These are phyloP conservation scores for Leucosticte australis DNA, from an alignment of 2,113 vertebrate species.

Conservation along the genomic window DNA sequence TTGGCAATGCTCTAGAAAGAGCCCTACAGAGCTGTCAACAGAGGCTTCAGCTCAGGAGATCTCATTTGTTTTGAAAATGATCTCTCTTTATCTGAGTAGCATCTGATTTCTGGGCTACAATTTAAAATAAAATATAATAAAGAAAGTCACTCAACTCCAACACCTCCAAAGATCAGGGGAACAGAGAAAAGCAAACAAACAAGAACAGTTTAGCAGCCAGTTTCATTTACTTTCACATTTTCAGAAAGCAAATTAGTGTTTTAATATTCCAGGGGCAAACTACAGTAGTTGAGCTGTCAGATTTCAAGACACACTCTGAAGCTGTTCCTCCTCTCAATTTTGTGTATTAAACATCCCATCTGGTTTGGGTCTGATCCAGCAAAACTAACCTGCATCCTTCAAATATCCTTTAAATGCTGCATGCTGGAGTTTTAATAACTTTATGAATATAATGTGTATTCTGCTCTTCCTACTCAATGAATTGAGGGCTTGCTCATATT, in stretches of 20 bases:
- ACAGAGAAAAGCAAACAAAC: background rate
- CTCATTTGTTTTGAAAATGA: background rate
- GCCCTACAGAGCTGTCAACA: background rate
- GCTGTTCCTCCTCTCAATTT: background rate
- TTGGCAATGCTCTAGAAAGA: background rate
- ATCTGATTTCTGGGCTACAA: background rate
- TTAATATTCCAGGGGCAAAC: conserved; percentile 10
- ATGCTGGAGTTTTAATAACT: background rate
- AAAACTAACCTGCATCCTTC: background rate
- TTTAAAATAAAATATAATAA: background rate
- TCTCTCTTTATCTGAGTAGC: background rate
- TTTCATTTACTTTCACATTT: background rate
- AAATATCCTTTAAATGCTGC: background rate
- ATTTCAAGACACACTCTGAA: background rate
- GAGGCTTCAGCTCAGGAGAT: background rate
- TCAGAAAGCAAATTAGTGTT: background rate
- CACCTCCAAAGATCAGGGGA: background rate
- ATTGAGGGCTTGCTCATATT: background rate
- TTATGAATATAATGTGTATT: background rate
- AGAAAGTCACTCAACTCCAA: background rate
- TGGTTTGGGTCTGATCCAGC: background rate
- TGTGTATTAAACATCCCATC: background rate
- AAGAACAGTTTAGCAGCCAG: background rate
- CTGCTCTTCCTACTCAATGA: background rate
- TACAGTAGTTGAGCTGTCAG: background rate